Conservation (phyloP, 2,797 vertebrate species). For the Falco peregrinus region DNA sequence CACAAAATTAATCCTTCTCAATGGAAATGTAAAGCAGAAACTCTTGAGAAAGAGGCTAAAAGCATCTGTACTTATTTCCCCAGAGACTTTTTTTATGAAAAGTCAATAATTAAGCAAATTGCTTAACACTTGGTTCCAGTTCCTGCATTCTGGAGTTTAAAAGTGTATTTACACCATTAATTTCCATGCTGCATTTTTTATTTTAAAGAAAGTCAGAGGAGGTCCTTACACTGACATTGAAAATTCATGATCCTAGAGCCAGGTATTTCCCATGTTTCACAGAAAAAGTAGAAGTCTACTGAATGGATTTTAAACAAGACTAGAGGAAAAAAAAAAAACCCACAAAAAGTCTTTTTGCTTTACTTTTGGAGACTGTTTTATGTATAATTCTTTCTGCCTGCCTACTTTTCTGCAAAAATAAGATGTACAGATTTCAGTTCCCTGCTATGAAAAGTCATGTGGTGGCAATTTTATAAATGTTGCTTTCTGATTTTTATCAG, state of each 20-base stretch:
- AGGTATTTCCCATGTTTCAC: slow-evolving; percentile 71
- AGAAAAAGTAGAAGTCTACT: slow-evolving; percentile 74
- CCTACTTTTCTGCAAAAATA: slow-evolving; percentile 83
- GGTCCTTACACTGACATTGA: slow-evolving; percentile 77
- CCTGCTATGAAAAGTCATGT: slow-evolving; percentile 83
- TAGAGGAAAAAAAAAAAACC: slow-evolving; percentile 30
- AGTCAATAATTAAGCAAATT: slow-evolving; percentile 88
- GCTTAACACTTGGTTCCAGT: slow-evolving; percentile 83
- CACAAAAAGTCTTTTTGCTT: slow-evolving; percentile 72
- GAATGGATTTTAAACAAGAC: slow-evolving; percentile 75
- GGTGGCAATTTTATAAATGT: slow-evolving; percentile 84
- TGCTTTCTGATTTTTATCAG: slow-evolving; percentile 84
- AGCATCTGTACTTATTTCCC: slow-evolving; percentile 78
- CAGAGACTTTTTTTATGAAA: slow-evolving; percentile 82
- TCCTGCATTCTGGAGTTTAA: slow-evolving; percentile 81
- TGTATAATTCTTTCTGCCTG: slow-evolving; percentile 83
- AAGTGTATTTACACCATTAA: slow-evolving; percentile 79
- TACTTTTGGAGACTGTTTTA: slow-evolving; percentile 81
- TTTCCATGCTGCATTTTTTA: slow-evolving; percentile 80
- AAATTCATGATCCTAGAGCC: slow-evolving; percentile 70
- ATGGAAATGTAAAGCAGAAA: slow-evolving; percentile 78
- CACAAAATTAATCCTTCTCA: slow-evolving; percentile 67
- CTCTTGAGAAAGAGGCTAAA: slow-evolving; percentile 80
- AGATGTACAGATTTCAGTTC: slow-evolving; percentile 84
- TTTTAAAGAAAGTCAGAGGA: slow-evolving; percentile 76